Base-by-base conservation (phyloP, 1,140 invertebrate species). In the Papilio helenus region DNA sequence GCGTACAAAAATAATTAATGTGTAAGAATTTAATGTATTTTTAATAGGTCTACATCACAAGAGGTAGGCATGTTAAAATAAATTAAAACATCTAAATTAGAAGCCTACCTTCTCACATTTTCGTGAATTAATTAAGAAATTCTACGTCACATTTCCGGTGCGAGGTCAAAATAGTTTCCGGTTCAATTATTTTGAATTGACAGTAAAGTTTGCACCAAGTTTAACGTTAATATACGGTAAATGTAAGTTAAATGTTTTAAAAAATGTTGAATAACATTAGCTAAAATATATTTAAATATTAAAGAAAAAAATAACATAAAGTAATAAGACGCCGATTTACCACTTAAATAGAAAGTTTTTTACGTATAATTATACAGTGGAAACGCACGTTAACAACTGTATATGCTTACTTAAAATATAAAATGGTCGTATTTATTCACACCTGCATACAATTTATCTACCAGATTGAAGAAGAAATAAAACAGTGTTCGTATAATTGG, bases 401-500 rank as follows among this genome's bases (percentile, higher is more conserved):
- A 49, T 49, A 49, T 16, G 46, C 14, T 5, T 10, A 18, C 23
- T 61, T 61, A 12, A 61, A 23, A 29, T 29, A 29, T 74, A 74
- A 26, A 74, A 74, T 49, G 42, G 4, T 9, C 20, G 12, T 9
- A 74, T 29, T 18, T 18, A 72, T 49, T 74, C 72, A 49, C 34
- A 26, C 46, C 14, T 44, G 23, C 42, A 23, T 39, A 80, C 79
- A 73, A 80, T 80, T 80, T 76, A 29, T 80, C 51, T 58, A 76
- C 29, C 49, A 46, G 49, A 44, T 76, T 55, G 46, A 79, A 78
- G 79, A 73, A 81, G 80, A 55, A 74, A 79, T 55, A 61, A 12
- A 44, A 44, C 78, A 46, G 46, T 34, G 61, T 79, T 79, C 14
- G 14, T 12, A 68, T 90, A 90, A 90, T 89, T 89, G 88, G 86